These are phyloP conservation scores for Euwallacea similis DNA, from an alignment of 1,140 invertebrate genomes.

Conservation along the genomic window DNA sequence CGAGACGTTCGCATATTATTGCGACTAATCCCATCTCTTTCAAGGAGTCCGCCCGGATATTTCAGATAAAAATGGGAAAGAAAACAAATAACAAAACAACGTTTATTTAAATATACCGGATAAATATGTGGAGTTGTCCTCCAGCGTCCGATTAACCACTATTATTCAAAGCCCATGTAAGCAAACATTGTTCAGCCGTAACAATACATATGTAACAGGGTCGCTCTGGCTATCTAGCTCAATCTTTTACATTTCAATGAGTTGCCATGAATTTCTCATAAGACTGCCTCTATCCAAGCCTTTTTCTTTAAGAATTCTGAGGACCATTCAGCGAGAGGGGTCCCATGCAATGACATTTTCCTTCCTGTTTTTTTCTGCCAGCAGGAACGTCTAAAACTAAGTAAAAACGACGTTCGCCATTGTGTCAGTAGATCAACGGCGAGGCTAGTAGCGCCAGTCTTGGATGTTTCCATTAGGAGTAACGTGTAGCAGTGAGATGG, in stretches of 20 bases:
- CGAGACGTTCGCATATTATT: no score
- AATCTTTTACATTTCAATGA: slow-evolving; percentile 37
- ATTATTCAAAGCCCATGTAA: slow-evolving; percentile 16
- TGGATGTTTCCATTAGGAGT: no score
- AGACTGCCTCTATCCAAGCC: slow-evolving; percentile 18
- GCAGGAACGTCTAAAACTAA: no score
- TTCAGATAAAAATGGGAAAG: neutral
- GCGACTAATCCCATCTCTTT: no score
- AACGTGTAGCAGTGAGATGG: no score
- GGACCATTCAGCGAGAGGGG: slow-evolving; percentile 4
- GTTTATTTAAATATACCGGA: slow-evolving; percentile 2
- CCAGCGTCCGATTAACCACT: slow-evolving; percentile 3
- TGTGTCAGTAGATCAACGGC: no score
- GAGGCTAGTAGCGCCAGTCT: no score
- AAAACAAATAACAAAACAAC: neutral
- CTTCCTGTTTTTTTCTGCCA: no score
- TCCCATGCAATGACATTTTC: no score
- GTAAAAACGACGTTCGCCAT: no score
- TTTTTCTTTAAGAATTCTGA: slow-evolving; percentile 22
- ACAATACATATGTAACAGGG: slow-evolving; percentile 34
- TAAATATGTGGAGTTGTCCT: slow-evolving; percentile 4
- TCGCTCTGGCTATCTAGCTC: slow-evolving; percentile 24
- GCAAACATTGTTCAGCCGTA: slow-evolving; percentile 23
- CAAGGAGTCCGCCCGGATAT: no score
- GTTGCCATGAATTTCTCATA: slow-evolving; percentile 34